Conservation (phyloP, 2,113 vertebrate genomes). For the Cyanoramphus novaezelandiae region DNA sequence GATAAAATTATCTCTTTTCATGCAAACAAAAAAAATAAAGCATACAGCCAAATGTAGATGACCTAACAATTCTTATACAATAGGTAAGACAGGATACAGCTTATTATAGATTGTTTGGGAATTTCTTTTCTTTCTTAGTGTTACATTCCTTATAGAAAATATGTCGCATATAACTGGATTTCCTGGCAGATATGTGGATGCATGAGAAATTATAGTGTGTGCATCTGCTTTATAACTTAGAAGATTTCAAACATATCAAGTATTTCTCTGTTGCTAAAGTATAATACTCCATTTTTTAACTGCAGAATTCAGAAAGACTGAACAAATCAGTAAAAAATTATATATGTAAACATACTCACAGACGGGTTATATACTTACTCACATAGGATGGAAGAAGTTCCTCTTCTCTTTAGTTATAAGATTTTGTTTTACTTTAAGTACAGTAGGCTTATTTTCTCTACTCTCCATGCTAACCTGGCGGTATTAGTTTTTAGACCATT, state of each 20-base stretch:
- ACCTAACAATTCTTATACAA: neutral
- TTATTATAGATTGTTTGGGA: neutral
- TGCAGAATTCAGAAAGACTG: neutral
- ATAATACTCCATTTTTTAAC: neutral
- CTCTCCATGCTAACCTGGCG: neutral
- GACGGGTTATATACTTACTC: neutral
- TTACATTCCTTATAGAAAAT: neutral
- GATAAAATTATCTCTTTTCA: conserved; percentile 56
- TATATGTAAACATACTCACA: neutral
- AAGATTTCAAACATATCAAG: neutral
- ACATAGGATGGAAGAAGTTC: neutral
- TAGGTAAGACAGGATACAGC: neutral
- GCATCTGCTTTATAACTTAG: neutral
- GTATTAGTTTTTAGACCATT: neutral
- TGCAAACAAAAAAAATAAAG: conserved; percentile 61
- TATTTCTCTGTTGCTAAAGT: neutral
- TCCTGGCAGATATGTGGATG: neutral
- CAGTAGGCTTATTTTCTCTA: neutral
- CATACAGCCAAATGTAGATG: conserved; percentile 4
- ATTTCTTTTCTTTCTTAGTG: neutral
- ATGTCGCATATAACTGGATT: neutral
- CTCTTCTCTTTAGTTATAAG: neutral
- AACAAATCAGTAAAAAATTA: neutral
- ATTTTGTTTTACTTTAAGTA: neutral
- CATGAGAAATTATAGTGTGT: neutral